Conservation (phyloP, 2,888 invertebrate genomes). For the Hedychridium roseum region DNA sequence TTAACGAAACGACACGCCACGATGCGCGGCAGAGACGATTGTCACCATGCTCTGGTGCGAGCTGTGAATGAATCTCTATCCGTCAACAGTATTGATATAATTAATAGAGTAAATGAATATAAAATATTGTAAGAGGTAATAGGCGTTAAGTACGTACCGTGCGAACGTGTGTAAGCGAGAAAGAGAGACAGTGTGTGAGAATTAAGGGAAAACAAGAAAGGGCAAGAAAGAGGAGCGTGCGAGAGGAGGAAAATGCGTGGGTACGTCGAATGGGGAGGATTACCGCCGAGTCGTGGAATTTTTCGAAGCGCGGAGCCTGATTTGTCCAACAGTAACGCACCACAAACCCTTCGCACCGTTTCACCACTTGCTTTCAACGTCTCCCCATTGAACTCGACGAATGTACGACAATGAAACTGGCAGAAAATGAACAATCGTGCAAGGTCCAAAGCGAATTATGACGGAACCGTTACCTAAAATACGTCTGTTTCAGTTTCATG, state of each 20-base stretch:
- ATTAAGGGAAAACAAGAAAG: slow-evolving; percentile 10
- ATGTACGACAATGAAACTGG: no score
- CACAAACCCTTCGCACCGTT: slow-evolving; percentile 1
- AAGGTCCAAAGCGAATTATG: no score
- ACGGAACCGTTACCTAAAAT: no score
- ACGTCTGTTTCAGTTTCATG: no score
- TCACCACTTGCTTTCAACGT: not conserved
- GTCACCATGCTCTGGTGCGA: slow-evolving; percentile 54
- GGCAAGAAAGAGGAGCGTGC: no score
- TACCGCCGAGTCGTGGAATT: slow-evolving; percentile 26
- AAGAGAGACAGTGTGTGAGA: slow-evolving; percentile 24
- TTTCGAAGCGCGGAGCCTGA: slow-evolving; percentile 40
- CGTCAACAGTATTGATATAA: slow-evolving; percentile 65
- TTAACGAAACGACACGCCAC: slow-evolving; percentile 46
- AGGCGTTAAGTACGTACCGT: slow-evolving; percentile 58
- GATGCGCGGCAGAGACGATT: slow-evolving; percentile 55
- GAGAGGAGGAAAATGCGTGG: slow-evolving; percentile 20
- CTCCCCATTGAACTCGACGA: no score
- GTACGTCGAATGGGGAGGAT: slow-evolving; percentile 26
- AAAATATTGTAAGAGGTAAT: slow-evolving; percentile 60
- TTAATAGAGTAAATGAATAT: slow-evolving; percentile 63
- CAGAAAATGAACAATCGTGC: no score
- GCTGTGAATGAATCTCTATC: slow-evolving; percentile 65
- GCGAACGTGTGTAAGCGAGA: slow-evolving; percentile 47
- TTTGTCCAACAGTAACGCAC: slow-evolving; percentile 38